Evolutionary conservation across 2,113 vertebrate species (phyloP).

Genomic region (Neolamprologus falcicula): DNA sequence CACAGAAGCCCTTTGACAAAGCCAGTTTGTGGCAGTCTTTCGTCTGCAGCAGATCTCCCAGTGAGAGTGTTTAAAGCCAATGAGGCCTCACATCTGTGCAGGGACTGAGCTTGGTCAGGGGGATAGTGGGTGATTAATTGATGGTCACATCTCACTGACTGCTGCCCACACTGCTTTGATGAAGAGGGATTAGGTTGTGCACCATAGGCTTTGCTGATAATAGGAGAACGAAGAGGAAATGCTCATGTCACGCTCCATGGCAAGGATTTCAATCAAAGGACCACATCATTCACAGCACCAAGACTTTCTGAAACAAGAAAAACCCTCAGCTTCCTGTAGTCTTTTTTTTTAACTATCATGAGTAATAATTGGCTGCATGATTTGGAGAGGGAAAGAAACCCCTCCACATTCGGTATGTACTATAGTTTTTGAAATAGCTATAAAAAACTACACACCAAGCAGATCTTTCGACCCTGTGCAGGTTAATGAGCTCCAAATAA

Average conservation of each 20-base stretch:
- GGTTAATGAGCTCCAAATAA: background rate
- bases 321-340: constrained; percentile 13
- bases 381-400: background rate
- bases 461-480: background rate
- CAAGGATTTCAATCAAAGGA: constrained; percentile 70
- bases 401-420: background rate
- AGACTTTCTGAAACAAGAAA: constrained; percentile 39
- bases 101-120: constrained; percentile 53
- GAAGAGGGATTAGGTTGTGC: constrained; percentile 79
- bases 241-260: constrained; percentile 63
- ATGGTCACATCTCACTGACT: constrained; percentile 69
- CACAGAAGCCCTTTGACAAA: constrained; percentile 42
- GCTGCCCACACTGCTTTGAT: constrained; percentile 73
- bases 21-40: constrained; percentile 46
- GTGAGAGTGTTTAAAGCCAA: constrained; percentile 62
- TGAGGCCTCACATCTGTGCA: constrained; percentile 61
- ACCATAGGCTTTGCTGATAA: constrained; percentile 69
- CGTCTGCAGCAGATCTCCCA: constrained; percentile 55
- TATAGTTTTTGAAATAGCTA: background rate
- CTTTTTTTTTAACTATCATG: background rate
- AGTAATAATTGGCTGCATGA: background rate
- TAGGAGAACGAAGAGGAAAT: constrained; percentile 67
- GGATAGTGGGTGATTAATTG: constrained; percentile 74
- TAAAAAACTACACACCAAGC: background rate
- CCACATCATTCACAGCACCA: constrained; percentile 41